Percentiles rank a stretch among this genome's conserved stretches.
Evolutionary conservation across 2,797 vertebrate species (phyloP).

Genomic region (Hylomyscus alleni): DNA sequence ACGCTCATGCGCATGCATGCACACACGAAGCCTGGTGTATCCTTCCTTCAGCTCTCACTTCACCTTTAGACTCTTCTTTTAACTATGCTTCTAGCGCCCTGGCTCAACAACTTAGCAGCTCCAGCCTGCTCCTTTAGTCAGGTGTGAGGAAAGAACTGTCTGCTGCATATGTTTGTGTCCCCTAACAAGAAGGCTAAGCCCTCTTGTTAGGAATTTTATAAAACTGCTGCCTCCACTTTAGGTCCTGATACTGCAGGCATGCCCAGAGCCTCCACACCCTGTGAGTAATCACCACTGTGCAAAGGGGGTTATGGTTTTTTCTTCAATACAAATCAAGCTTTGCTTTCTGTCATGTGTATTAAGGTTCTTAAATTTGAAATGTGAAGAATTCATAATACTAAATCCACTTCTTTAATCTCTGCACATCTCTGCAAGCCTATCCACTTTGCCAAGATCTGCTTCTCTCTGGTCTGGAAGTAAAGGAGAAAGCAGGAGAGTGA

Average conservation of each 20-base stretch:
- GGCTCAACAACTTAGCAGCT: background rate
- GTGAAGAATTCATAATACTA: constrained; percentile 26
- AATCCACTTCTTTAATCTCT: constrained; percentile 37
- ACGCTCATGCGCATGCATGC: too few species aligned
- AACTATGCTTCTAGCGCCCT: background rate
- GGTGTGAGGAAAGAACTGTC: background rate
- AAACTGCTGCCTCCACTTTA: background rate
- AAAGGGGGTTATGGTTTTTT: background rate
- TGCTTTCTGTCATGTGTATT: constrained; percentile 28
- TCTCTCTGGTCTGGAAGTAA: background rate
- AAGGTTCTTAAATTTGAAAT: constrained; percentile 69
- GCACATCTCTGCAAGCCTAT: background rate
- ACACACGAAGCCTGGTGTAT: too few species aligned
- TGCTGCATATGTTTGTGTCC: background rate
- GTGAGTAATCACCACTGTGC: background rate
- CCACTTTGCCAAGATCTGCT: background rate
- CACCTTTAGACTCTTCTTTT: background rate
- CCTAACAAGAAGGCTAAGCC: background rate
- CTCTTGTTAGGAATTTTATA: background rate
- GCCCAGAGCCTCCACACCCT: background rate
- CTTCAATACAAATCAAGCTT: constrained; percentile 1
- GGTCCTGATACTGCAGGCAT: background rate
- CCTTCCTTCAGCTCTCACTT: background rate
- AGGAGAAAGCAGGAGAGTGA: constrained; percentile 49
- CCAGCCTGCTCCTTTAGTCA: background rate